Conservation (phyloP, 2,888 invertebrate species). For the Atherix ibis region DNA sequence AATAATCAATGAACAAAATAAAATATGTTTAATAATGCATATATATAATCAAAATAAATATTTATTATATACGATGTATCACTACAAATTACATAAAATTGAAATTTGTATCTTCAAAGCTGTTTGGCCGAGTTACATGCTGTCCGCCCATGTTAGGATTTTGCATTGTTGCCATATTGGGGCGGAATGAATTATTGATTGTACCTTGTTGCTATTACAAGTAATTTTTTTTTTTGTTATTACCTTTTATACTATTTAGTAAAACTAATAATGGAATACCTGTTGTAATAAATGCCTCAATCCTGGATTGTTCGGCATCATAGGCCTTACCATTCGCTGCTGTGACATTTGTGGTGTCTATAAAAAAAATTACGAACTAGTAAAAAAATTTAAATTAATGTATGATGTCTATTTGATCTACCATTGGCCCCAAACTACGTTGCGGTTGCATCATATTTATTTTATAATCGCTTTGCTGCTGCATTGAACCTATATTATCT, state of each 20-base stretch:
- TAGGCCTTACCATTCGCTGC: constrained; percentile 62
- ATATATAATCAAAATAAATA: too few species aligned
- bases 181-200: constrained; percentile 28
- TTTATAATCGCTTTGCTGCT: constrained; percentile 12
- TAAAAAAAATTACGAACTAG: constrained; percentile 1
- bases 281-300: constrained; percentile 65
- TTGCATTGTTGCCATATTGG: constrained; percentile 20
- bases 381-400: too few species aligned
- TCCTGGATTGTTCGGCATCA: constrained; percentile 61
- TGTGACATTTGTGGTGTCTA: too few species aligned
- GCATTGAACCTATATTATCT: constrained; percentile 20
- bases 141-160: constrained; percentile 18
- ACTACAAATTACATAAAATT: constrained; percentile 29
- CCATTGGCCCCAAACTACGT: constrained; percentile 9
- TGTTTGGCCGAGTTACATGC: constrained; percentile 12
- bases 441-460: constrained; percentile 17
- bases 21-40: too few species aligned
- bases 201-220: constrained; percentile 21
- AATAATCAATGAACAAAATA: too few species aligned
- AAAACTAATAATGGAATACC: constrained; percentile 3
- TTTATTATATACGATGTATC: too few species aligned
- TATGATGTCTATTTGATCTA: constrained; percentile 19
- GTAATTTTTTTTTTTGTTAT: not conserved
- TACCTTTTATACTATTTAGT: not conserved
- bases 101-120: constrained; percentile 27